Evolutionary conservation across 2,797 vertebrate species (phyloP).

Genomic region (Trachops cirrhosus): DNA sequence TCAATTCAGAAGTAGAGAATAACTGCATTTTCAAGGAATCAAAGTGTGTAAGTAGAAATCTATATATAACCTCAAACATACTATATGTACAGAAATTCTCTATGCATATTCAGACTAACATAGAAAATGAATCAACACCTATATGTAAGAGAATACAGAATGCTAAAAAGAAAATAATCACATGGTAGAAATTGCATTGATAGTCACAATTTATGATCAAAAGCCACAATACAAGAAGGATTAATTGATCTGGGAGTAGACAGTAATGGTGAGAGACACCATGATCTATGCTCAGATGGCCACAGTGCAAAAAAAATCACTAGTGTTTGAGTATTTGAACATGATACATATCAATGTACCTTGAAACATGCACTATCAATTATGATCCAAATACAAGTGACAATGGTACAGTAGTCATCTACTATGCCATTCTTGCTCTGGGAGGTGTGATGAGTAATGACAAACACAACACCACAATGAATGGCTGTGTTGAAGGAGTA

Average conservation of each 20-base stretch:
- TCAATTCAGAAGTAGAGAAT: neutral
- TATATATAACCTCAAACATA: neutral
- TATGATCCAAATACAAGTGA: neutral
- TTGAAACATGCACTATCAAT: neutral
- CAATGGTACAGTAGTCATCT: constrained; percentile 7
- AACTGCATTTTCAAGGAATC: neutral
- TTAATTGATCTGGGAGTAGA: neutral
- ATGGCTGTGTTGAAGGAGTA: neutral
- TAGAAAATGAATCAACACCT: neutral
- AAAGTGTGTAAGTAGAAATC: neutral
- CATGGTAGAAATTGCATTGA: neutral
- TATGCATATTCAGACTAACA: neutral
- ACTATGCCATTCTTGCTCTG: neutral
- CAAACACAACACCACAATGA: neutral
- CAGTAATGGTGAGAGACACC: neutral
- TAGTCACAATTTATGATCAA: neutral
- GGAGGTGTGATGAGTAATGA: neutral
- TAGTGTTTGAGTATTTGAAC: neutral
- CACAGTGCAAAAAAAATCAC: neutral
- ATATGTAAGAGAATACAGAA: neutral
- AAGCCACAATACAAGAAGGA: constrained; percentile 1
- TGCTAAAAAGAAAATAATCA: neutral
- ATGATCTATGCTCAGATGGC: neutral
- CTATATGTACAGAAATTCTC: constrained; percentile 1
- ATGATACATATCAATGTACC: neutral